These are phyloP conservation scores for Gallirallus australis DNA, from an alignment of 2,797 vertebrate species.

Conservation along the genomic window DNA sequence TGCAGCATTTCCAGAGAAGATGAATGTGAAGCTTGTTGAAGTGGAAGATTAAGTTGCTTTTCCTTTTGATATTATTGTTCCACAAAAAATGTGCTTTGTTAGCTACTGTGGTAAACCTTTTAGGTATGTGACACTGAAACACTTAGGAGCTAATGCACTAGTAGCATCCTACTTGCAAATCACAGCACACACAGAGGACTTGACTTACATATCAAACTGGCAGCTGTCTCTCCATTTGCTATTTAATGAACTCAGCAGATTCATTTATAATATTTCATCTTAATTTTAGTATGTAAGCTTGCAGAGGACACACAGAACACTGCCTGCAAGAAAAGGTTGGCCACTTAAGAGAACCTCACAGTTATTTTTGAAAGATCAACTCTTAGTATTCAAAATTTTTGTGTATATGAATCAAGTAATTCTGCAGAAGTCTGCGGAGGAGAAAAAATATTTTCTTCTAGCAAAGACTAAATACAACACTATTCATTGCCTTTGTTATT, in stretches of 20 bases:
- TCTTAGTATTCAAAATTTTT: neutral
- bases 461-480: neutral
- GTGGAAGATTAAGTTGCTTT: neutral
- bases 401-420: neutral
- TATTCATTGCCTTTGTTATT: neutral
- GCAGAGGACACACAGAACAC: neutral
- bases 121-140: neutral
- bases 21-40: neutral
- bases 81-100: neutral
- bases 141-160: neutral
- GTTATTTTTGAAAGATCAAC: neutral
- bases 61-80: slow-evolving; percentile 21
- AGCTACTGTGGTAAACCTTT: neutral
- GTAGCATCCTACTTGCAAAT: neutral
- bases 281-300: neutral
- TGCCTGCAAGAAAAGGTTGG: neutral
- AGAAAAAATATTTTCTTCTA: neutral
- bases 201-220: neutral
- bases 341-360: neutral
- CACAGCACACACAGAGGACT: neutral
- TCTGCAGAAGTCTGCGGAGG: neutral
- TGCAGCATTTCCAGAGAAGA: neutral
- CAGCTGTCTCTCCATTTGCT: slow-evolving; percentile 26
- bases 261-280: neutral
- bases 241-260: neutral